Evolutionary conservation across 2,888 invertebrate species (phyloP).

Genomic region (Cyrtodaria siliqua): DNA sequence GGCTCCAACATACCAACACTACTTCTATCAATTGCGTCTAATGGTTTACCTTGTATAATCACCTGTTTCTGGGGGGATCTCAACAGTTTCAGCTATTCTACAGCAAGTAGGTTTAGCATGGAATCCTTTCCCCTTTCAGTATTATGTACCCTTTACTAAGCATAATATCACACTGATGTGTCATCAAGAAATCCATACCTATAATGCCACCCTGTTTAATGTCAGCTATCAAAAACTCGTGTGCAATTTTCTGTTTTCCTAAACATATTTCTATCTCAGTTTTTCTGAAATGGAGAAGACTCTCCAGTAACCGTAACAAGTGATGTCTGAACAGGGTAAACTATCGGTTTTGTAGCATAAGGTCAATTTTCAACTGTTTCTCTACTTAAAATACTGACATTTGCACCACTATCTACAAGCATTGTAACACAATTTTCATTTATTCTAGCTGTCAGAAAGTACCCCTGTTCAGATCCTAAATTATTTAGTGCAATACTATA

Average conservation of each 20-base stretch:
- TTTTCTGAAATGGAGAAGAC: slow-evolving; percentile 30
- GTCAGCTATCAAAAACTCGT: slow-evolving; percentile 18
- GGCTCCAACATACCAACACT: slow-evolving; percentile 13
- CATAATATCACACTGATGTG: slow-evolving; percentile 23
- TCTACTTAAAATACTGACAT: slow-evolving; percentile 15
- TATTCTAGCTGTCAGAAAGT: slow-evolving; percentile 15
- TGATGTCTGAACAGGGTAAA: slow-evolving; percentile 15
- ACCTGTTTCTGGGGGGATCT: slow-evolving; percentile 13
- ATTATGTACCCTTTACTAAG: slow-evolving; percentile 18
- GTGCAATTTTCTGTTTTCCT: slow-evolving; percentile 14
- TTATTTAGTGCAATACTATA: slow-evolving; percentile 6
- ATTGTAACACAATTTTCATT: slow-evolving; percentile 22
- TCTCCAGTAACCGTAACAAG: slow-evolving; percentile 43
- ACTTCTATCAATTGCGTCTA: slow-evolving; percentile 15
- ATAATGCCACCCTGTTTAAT: slow-evolving; percentile 28
- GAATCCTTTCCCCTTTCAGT: slow-evolving; percentile 14
- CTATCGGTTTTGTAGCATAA: background rate
- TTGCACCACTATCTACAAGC: slow-evolving; percentile 29
- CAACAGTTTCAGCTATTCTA: slow-evolving; percentile 25
- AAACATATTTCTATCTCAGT: slow-evolving; percentile 12
- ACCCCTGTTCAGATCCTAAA: slow-evolving; percentile 21
- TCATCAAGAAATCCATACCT: slow-evolving; percentile 35
- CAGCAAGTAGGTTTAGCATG: slow-evolving; percentile 17
- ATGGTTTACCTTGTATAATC: slow-evolving; percentile 13
- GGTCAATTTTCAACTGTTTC: slow-evolving; percentile 1